Conservation (phyloP, 2,797 vertebrate species). For the Stomatorhinus walkeri region DNA sequence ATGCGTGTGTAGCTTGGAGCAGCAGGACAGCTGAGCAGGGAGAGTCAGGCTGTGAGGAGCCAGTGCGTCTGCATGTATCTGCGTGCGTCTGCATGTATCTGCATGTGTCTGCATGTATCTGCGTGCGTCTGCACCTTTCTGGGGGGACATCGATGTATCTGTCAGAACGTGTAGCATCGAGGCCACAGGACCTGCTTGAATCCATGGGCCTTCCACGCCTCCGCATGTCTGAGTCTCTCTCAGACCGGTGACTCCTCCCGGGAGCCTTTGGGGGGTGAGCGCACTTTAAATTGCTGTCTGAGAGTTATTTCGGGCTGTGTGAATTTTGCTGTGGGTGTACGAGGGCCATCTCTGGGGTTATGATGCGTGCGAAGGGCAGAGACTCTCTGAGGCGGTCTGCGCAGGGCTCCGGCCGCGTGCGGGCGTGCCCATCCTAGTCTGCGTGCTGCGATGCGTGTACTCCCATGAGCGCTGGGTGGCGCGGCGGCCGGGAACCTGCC, state of each 20-base stretch:
- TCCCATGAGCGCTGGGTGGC: conserved; percentile 19
- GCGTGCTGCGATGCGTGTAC: conserved; percentile 9
- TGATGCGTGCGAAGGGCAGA: background rate
- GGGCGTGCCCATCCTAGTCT: background rate
- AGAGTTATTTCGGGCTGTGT: background rate
- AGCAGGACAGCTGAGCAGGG: conserved; percentile 17
- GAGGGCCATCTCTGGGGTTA: conserved; percentile 4
- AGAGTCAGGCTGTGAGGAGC: background rate
- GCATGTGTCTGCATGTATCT: background rate
- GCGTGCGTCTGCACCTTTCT: background rate
- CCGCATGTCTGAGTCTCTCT: background rate
- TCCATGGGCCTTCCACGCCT: background rate
- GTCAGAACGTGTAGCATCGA: background rate
- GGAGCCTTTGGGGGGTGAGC: background rate
- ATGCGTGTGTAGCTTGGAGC: conserved; percentile 32
- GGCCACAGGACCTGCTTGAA: background rate
- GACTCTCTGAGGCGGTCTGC: background rate
- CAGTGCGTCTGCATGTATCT: background rate
- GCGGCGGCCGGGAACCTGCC: conserved; percentile 3
- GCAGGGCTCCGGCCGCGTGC: background rate
- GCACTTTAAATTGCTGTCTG: background rate
- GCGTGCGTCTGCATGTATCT: background rate
- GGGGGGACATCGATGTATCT: background rate
- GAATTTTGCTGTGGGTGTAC: background rate
- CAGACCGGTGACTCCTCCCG: background rate